Evolutionary conservation across 2,113 vertebrate species (phyloP).

Genomic region (Gallinago undulata): DNA sequence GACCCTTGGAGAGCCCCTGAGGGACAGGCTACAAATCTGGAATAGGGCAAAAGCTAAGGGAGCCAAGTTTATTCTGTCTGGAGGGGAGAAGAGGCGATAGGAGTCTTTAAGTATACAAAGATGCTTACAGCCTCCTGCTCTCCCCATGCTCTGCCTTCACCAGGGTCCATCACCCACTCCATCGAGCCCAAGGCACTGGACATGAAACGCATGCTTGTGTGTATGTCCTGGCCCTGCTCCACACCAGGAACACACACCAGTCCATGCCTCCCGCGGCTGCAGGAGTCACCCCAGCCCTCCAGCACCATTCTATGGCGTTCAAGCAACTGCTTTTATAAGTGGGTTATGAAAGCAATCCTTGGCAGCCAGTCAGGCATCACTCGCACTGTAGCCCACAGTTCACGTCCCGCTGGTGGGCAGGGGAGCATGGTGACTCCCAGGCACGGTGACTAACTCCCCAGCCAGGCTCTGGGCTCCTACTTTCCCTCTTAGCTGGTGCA

Average conservation of each 20-base stretch:
- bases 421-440: not conserved
- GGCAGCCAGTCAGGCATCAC: not conserved
- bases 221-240: rapidly evolving
- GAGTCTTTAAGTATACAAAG: not conserved
- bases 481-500: not conserved
- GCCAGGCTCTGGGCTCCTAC: not conserved
- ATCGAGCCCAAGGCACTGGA: not conserved
- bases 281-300: not conserved
- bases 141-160: not conserved
- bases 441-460: not conserved
- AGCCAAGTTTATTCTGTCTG: not conserved
- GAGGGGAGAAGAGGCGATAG: rapidly evolving
- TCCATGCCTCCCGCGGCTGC: not conserved
- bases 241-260: no score
- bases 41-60: not conserved
- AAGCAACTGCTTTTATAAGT: not conserved
- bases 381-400: not conserved
- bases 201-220: rapidly evolving
- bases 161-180: not conserved
- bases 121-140: not conserved
- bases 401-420: not conserved
- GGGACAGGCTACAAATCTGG: not conserved
- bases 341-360: not conserved
- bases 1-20: not conserved
- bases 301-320: not conserved